Evolutionary conservation across 2,113 vertebrate species (phyloP), one percentile per base, ranked within the genome.

Genomic region (Perognathus longimembris): DNA sequence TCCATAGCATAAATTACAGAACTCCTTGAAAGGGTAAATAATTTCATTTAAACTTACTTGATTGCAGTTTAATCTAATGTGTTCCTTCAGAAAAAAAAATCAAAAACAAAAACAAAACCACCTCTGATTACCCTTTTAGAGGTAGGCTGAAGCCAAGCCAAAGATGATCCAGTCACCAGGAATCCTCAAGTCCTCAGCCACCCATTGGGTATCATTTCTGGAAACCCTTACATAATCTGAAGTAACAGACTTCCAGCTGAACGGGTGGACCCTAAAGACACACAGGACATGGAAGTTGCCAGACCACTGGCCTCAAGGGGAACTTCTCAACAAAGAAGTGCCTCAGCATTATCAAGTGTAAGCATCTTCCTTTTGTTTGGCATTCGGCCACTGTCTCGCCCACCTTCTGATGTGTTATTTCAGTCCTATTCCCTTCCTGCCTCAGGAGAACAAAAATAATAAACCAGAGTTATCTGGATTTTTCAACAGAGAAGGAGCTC

Each of bases 381-480:
- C 88, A 42, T 36, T 32, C 2, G 20, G 88, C 88, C 88, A 92
- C 30, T 20, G 28, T 38, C 80, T 92, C 75, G 30, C 89, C 81
- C 73, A 91, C 50, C 64, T 83, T 84, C 81, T 75, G 79, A 79
- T 22, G 22, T 96, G 73, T 90, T 92, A 83, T 90, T 95, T 88
- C 90, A 96, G 91, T 50, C 86, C 73, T 74, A 69, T 40, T 94
- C 81, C 61, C 91, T 95, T 97, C 95, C 95, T 96, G 89, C 84
- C 66, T 92, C 17, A 30, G 24, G 36, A 79, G 61, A 54, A 45
- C 78, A 81, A 81, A 59, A 81, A 88, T 40, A 95, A 90, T 66
- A 81, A 93, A 84, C 77, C 18, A 34, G 32, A 50, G 32, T 75
- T 88, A 93, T 89, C 84, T 70, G 54, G 17, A 85, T 81, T 82